These are phyloP conservation scores for Lophotriccus pileatus DNA, from an alignment of 2,797 vertebrate species.

Conservation along the genomic window DNA sequence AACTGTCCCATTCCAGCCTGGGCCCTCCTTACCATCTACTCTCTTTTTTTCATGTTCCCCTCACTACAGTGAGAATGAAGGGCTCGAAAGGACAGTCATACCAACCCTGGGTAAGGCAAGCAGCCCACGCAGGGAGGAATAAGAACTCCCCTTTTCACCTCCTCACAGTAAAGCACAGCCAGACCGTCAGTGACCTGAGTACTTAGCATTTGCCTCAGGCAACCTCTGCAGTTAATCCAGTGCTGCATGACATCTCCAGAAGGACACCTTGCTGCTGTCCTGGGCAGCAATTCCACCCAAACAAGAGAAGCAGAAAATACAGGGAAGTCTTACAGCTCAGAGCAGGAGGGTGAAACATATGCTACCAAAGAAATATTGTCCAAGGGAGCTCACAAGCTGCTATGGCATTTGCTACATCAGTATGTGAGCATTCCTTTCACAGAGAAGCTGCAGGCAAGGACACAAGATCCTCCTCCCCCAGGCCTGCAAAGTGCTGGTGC, in stretches of 20 bases:
- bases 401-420: neutral
- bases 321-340: neutral
- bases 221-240: constrained; percentile 80
- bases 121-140: constrained; percentile 30
- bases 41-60: neutral
- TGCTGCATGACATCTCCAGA: constrained; percentile 59
- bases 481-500: neutral
- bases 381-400: neutral
- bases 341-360: neutral
- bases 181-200: constrained; percentile 67
- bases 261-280: neutral
- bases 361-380: neutral
- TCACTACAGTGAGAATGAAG: neutral
- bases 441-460: constrained; percentile 70
- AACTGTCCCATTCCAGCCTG: neutral
- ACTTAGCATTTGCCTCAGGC: constrained; percentile 40
- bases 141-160: neutral
- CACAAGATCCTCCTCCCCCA: neutral
- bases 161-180: constrained; percentile 1
- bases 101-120: neutral
- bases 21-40: neutral
- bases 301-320: neutral
- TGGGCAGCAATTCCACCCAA: neutral
- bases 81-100: neutral
- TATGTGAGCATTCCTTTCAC: constrained; percentile 33